phyloP scores from a whole-genome alignment of 2,888 invertebrate genomes.

The Metallyticus violacea region DNA sequence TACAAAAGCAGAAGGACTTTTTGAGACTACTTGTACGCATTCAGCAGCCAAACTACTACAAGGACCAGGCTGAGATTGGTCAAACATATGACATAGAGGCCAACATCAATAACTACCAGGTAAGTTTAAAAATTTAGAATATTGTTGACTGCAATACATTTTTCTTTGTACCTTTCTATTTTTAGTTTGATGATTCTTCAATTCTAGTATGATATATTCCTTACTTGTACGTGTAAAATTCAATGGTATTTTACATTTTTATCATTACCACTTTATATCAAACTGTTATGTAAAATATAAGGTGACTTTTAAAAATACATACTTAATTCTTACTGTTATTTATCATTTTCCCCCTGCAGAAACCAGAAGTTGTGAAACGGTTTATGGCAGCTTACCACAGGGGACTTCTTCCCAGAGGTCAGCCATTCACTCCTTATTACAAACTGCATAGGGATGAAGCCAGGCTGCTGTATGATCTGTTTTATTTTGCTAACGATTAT shows the following conservation, averaged over 20 bases:
- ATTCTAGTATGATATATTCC: too few species aligned
- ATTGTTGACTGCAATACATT: too few species aligned
- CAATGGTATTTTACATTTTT: too few species aligned
- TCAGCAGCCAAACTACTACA: conserved; percentile 44
- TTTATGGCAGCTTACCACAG: conserved; percentile 38
- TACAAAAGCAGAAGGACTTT: conserved; percentile 50
- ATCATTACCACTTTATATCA: too few species aligned
- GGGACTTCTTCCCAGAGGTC: conserved; percentile 51
- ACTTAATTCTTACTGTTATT: too few species aligned
- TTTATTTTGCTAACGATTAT: conserved; percentile 60
- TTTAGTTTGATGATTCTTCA: too few species aligned
- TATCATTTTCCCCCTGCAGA: conserved; percentile 40
- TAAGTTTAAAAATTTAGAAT: conserved; percentile 40
- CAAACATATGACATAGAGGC: conserved; percentile 46
- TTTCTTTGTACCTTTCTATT: too few species aligned
- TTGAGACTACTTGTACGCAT: conserved; percentile 50
- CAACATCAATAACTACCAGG: conserved; percentile 48
- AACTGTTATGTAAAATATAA: too few species aligned
- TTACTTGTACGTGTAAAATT: too few species aligned
- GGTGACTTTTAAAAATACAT: too few species aligned
- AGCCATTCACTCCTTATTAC: conserved; percentile 50
- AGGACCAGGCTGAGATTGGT: conserved; percentile 48
- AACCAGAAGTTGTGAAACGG: conserved; percentile 42
- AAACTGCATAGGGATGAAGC: conserved; percentile 47
- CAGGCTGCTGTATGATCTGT: conserved; percentile 52